Evolutionary conservation across 2,888 invertebrate genomes (phyloP).

Genomic region (Rutpela maculata): DNA sequence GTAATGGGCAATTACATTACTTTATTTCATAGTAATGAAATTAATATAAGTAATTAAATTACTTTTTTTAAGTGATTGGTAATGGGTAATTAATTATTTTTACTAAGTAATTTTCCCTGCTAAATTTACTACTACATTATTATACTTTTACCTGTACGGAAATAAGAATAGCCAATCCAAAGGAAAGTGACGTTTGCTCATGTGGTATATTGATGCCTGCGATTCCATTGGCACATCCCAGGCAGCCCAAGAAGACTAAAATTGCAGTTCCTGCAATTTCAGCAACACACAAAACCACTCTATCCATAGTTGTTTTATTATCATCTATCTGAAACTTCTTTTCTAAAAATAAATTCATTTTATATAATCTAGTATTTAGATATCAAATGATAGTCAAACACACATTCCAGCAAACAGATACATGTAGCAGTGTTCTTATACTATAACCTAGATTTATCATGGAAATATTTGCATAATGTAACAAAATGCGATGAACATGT

Average conservation of each 20-base stretch:
- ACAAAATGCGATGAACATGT: slow-evolving; percentile 2
- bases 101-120: no score
- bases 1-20: no score
- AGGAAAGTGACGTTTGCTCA: slow-evolving; percentile 77
- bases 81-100: no score
- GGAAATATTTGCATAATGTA: slow-evolving; percentile 23
- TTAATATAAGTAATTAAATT: no score
- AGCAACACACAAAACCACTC: slow-evolving; percentile 70
- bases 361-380: neutral
- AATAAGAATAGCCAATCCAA: slow-evolving; percentile 83
- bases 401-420: neutral
- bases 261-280: slow-evolving; percentile 82
- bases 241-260: slow-evolving; percentile 84
- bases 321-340: slow-evolving; percentile 62
- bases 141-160: slow-evolving; percentile 78
- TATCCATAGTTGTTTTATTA: slow-evolving; percentile 64
- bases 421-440: no score
- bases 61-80: no score
- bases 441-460: neutral
- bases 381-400: neutral
- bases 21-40: no score
- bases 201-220: slow-evolving; percentile 69
- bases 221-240: slow-evolving; percentile 77
- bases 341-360: slow-evolving; percentile 68
- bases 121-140: no score